Base-by-base conservation (phyloP, 2,797 vertebrate genomes). In the Tamandua tetradactyla region DNA sequence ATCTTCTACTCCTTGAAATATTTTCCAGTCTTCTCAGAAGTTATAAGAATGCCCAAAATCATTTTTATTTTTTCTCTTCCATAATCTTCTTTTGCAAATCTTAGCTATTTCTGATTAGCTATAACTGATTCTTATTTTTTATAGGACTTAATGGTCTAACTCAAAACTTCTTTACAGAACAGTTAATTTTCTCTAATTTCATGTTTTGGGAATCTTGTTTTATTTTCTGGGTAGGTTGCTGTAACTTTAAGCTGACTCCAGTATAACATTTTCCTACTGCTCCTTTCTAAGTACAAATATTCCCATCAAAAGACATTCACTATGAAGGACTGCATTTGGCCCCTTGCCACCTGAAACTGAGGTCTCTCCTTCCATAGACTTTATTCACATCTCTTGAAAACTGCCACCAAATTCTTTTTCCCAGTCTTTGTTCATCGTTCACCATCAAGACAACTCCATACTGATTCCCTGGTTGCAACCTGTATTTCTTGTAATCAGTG, bases 141-240 rank as follows among this genome's bases (percentile, higher is more conserved):
- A 86, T 80, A 57, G 84, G 37, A n/a, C 44, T 78, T 66, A 47
- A 78, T 66, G n/a, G 17, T 68, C 59, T 92, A 88, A 86, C 64
- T 89, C 89, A 89, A 52, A 95, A 55, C 55, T 92, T 95, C 57
- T 93, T 84, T 68, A 93, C 30, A 89, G 22, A 87, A 90, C 90
- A 52, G 61, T 59, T 10, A 40, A 75, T 55, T 89, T 85, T 75
- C 61, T 87, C 37, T 89, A 71, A 85, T 84, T 81, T 93, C 37
- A 42, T 86, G 47, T 75, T 89, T 80, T 13, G 52, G 30, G 35
- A 86, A 61, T 68, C 59, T 83, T 89, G 40, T 27, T 96, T 96
- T 76, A 87, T 90, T 92, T 95, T 68, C 40, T 23, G 37, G 8
- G 25, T n/a, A 85, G 72, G 6, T 72, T 93, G 3, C 37, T 82